A percentile compares a stretch with the other conserved stretches of the same genome.
These are phyloP conservation scores for Meteorus sp. DNA, from an alignment of 1,140 invertebrate genomes.

Conservation along the genomic window DNA sequence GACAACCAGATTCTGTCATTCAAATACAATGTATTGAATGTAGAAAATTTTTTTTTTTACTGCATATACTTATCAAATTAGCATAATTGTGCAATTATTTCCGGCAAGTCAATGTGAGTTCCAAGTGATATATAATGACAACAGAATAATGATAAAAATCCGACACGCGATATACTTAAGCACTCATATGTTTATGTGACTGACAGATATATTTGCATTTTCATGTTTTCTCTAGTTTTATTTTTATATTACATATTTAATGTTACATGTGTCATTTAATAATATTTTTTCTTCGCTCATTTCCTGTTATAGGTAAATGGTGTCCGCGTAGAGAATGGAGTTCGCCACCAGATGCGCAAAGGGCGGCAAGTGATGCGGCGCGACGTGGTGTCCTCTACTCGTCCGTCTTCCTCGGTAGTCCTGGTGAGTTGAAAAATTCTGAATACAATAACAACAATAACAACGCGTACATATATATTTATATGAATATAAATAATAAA, in stretches of 20 bases:
- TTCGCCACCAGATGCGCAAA: slow-evolving; percentile 74
- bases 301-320: slow-evolving; percentile 78
- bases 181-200: not conserved
- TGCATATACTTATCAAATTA: slow-evolving; percentile 47
- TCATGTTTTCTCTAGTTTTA: slow-evolving; percentile 4
- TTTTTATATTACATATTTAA: not conserved
- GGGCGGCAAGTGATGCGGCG: slow-evolving; percentile 72
- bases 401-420: slow-evolving; percentile 87
- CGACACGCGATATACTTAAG: not conserved
- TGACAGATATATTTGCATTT: slow-evolving; percentile 1
- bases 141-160: slow-evolving; percentile 2
- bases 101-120: slow-evolving; percentile 17
- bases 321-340: slow-evolving; percentile 85
- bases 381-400: slow-evolving; percentile 79
- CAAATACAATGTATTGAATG: too few relatives aligned
- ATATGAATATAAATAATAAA: too few relatives aligned
- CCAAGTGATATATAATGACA: slow-evolving; percentile 14
- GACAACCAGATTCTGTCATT: too few relatives aligned
- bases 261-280: not conserved
- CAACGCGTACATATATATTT: not conserved
- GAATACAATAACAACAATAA: not conserved
- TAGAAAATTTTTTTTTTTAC: too few relatives aligned
- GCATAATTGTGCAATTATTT: slow-evolving; percentile 56
- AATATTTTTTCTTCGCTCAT: slow-evolving; percentile 23
- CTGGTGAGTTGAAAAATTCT: slow-evolving; percentile 66